Conservation (phyloP, 2,113 vertebrate genomes). For the Rhea pennata region DNA sequence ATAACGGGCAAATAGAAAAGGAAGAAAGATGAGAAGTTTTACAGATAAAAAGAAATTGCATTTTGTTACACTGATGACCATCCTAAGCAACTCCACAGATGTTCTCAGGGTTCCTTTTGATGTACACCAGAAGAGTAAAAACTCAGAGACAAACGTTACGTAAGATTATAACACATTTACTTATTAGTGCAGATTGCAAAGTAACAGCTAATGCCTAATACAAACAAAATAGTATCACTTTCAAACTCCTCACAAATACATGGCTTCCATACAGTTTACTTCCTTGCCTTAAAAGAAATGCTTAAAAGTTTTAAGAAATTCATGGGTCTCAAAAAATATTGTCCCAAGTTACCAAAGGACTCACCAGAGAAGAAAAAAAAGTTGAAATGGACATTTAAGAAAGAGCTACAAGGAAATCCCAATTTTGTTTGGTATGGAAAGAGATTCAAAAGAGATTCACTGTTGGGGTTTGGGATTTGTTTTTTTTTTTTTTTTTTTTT, state of each 20-base stretch:
- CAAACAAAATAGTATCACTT: conserved; percentile 41
- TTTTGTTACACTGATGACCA: conserved; percentile 7
- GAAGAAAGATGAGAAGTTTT: conserved; percentile 8
- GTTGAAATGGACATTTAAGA: background rate
- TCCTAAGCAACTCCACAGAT: conserved; percentile 43
- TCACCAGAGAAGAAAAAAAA: background rate
- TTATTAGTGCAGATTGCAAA: conserved; percentile 48
- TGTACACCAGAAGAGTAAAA: background rate
- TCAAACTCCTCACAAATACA: conserved; percentile 14
- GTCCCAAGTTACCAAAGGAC: background rate
- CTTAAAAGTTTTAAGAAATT: conserved; percentile 7
- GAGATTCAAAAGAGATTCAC: background rate
- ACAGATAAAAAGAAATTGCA: conserved; percentile 6
- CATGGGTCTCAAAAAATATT: background rate
- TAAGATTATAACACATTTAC: conserved; percentile 11
- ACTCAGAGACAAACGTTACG: background rate
- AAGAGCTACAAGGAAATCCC: conserved; percentile 1
- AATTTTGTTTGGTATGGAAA: background rate
- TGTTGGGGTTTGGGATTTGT: background rate
- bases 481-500: background rate
- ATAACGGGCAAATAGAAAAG: conserved; percentile 21
- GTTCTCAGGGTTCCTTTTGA: conserved; percentile 28
- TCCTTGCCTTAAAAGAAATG: conserved; percentile 34
- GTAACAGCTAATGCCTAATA: conserved; percentile 14
- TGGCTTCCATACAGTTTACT: background rate